Evolutionary conservation across 1,140 invertebrate species (phyloP).

Genomic region (Coptotermes formosanus): DNA sequence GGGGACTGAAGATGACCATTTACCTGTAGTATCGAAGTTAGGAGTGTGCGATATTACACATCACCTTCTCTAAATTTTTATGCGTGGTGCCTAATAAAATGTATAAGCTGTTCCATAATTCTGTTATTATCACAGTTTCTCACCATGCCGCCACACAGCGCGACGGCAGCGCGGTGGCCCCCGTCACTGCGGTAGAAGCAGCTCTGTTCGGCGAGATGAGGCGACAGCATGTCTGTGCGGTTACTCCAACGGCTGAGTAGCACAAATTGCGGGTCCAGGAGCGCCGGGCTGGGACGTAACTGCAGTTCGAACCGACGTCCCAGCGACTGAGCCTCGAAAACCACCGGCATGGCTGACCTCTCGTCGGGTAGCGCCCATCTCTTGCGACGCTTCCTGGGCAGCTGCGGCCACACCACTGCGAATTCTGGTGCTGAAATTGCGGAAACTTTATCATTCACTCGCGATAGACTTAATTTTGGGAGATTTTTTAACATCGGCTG

Average conservation of each 20-base stretch:
- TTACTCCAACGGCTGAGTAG: constrained; percentile 19
- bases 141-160: constrained; percentile 25
- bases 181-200: constrained; percentile 17
- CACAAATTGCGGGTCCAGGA: constrained; percentile 24
- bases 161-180: constrained; percentile 10
- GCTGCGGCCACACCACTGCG: constrained; percentile 24
- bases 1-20: too few species aligned
- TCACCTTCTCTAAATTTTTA: too few species aligned
- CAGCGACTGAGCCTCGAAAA: neutral
- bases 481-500: too few species aligned
- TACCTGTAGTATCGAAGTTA: too few species aligned
- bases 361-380: neutral
- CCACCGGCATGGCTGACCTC: neutral
- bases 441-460: too few species aligned
- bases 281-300: neutral
- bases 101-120: too few species aligned
- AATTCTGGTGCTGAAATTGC: constrained; percentile 26
- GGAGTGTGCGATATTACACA: too few species aligned
- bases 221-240: constrained; percentile 23
- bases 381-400: neutral
- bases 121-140: neutral
- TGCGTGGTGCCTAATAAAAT: too few species aligned
- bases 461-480: too few species aligned
- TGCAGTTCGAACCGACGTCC: constrained; percentile 23
- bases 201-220: neutral